Base-by-base conservation (phyloP, 2,888 invertebrate genomes). In the Oscheius sp. region DNA sequence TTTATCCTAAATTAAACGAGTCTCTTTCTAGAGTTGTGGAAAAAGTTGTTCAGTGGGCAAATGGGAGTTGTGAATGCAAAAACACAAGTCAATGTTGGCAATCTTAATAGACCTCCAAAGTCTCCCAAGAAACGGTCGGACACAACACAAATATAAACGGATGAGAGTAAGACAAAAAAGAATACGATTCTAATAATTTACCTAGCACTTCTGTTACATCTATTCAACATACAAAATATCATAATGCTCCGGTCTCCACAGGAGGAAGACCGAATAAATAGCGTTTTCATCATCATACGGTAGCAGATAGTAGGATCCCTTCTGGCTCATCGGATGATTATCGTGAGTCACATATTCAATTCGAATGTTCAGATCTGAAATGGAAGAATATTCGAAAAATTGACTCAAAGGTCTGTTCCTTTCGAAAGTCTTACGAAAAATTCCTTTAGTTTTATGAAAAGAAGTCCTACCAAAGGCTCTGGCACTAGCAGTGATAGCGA, bases 251-350 rank as follows among this genome's bases (percentile, higher is more conserved):
- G 55, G 55, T 6, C 55, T 10, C 55, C 55, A 55, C 17, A 55
- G 55, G 34, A 55, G 20, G 17, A 55, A 55, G 34, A 34, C 20
- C n/a, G 33, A 20, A 20, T 55, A 55, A 6, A 17, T 12, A 25
- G 55, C 55, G 2, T 20, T 55, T n/a, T 55, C 55, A 25, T 55
- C 55, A 34, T 55, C 55, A 34, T 55, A 34, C 20, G 55, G 55
- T n/a, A 55, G 20, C 34, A 55, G 37, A n/a, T 55, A 55, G 55
- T 55, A 55, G 37, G 20, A 23, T n/a, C 55, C 55, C 12, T 37
- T 55, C 37, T 55, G 34, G 23, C 23, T 34, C 55, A 55, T 55
- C n/a, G 34, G 34, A 6, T 34, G 33, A 33, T 55, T 33, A 17
- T 55, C 55, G 20, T 34, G 55, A n/a, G 20, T 34, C 20, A 55